phyloP scores from a whole-genome alignment of 2,113 vertebrate genomes.

The Alaudala cheleensis region DNA sequence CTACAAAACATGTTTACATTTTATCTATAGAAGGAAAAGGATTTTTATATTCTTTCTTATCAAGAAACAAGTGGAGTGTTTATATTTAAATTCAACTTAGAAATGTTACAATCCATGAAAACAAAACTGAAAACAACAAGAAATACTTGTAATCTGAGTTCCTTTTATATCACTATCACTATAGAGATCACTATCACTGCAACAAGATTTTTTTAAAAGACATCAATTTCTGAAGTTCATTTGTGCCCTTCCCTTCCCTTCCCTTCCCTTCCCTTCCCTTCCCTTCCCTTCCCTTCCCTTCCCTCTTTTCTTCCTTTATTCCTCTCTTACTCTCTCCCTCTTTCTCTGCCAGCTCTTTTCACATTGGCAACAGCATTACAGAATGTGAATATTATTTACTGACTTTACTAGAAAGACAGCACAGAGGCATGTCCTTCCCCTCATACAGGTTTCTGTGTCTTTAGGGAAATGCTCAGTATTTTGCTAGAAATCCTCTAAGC shows the following conservation, averaged over 20 bases:
- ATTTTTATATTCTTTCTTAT: background rate
- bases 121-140: background rate
- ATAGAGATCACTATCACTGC: background rate
- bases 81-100: background rate
- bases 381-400: background rate
- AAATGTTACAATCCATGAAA: background rate
- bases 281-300: background rate
- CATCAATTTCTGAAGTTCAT: accelerated
- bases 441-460: background rate
- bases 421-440: background rate
- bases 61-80: background rate
- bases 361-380: background rate
- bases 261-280: background rate
- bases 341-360: background rate
- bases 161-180: background rate
- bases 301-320: background rate
- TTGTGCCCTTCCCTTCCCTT: background rate
- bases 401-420: background rate
- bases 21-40: background rate
- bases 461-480: background rate
- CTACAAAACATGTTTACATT: background rate
- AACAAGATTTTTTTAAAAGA: background rate
- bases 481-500: background rate
- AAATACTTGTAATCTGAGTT: background rate
- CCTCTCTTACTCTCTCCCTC: background rate